These are phyloP conservation scores for Amphiprion clarkii DNA, from an alignment of 2,797 vertebrate genomes.

Conservation along the genomic window DNA sequence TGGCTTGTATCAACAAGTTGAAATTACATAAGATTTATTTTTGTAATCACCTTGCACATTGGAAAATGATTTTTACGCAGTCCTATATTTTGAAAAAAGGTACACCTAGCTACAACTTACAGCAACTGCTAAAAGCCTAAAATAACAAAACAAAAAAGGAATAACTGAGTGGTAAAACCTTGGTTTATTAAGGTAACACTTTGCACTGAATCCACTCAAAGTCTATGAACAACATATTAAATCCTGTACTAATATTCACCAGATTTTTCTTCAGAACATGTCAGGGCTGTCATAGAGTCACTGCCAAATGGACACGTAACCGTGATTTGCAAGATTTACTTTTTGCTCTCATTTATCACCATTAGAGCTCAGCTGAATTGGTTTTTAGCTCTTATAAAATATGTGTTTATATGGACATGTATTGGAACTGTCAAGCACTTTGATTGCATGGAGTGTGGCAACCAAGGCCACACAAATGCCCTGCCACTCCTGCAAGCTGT, in stretches of 20 bases:
- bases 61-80: neutral
- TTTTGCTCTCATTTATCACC: slow-evolving; percentile 49
- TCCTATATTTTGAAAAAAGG: neutral
- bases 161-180: too few species aligned
- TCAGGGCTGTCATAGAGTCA: neutral
- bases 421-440: slow-evolving; percentile 57
- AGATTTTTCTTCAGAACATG: neutral
- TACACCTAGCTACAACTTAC: neutral
- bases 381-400: slow-evolving; percentile 55
- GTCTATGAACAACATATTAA: neutral
- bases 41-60: too few species aligned
- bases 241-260: neutral
- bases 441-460: slow-evolving; percentile 72
- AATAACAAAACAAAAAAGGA: too few species aligned
- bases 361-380: slow-evolving; percentile 52
- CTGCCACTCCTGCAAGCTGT: slow-evolving; percentile 66
- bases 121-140: too few species aligned
- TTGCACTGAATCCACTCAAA: neutral
- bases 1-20: too few species aligned
- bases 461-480: slow-evolving; percentile 65
- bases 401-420: slow-evolving; percentile 54
- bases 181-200: neutral
- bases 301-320: slow-evolving; percentile 4
- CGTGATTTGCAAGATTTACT: neutral
- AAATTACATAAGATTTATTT: too few species aligned